Evolutionary conservation across 2,113 vertebrate species (phyloP).

Genomic region (Varanus salvator): DNA sequence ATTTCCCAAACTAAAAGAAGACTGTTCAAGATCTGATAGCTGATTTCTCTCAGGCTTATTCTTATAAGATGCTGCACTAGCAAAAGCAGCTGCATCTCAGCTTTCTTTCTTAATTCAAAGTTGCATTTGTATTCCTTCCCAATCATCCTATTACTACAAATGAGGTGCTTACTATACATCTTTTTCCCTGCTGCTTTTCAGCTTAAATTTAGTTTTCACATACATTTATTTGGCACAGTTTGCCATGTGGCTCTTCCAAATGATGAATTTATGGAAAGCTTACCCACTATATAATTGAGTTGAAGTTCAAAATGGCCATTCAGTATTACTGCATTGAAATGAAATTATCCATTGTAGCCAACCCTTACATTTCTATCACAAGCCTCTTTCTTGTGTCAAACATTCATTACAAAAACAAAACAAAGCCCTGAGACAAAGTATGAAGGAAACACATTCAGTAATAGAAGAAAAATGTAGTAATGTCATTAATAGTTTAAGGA

Average conservation of each 20-base stretch:
- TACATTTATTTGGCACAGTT: conserved; percentile 72
- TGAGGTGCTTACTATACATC: conserved; percentile 63
- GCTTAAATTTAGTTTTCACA: conserved; percentile 74
- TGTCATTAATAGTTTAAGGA: conserved; percentile 37
- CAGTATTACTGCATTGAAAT: conserved; percentile 58
- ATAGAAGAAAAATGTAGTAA: conserved; percentile 23
- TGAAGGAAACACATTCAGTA: conserved; percentile 40
- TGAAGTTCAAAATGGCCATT: conserved; percentile 66
- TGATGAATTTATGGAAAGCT: conserved; percentile 73
- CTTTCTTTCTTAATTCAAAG: conserved; percentile 53
- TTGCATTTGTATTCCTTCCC: conserved; percentile 64
- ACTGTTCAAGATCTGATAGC: conserved; percentile 38
- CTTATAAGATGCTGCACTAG: conserved; percentile 31
- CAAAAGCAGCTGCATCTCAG: conserved; percentile 31
- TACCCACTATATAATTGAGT: conserved; percentile 63
- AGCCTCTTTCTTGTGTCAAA: conserved; percentile 40
- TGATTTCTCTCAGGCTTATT: conserved; percentile 46
- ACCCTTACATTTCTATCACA: conserved; percentile 44
- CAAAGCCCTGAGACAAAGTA: conserved; percentile 35
- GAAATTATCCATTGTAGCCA: conserved; percentile 61
- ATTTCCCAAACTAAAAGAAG: not conserved
- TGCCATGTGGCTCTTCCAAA: conserved; percentile 59
- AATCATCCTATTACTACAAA: conserved; percentile 61
- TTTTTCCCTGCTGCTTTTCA: conserved; percentile 67
- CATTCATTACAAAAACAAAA: not conserved